Evolutionary conservation across 2,888 invertebrate species (phyloP).

Genomic region (Caenorhabditis sp.): DNA sequence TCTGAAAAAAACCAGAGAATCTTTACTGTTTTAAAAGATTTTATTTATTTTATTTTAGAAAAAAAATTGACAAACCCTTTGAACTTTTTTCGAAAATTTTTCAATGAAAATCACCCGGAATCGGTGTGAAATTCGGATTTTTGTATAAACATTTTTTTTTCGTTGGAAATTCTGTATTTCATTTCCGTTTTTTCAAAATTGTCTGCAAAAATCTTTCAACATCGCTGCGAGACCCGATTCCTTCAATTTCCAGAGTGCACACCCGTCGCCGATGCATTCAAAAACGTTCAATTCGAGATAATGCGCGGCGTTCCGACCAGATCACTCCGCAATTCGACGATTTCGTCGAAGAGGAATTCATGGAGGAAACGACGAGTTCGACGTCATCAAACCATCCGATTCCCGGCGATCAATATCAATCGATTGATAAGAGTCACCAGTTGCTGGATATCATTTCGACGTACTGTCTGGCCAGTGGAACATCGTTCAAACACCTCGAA

Average conservation of each 20-base stretch:
- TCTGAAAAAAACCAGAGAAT: too few species aligned
- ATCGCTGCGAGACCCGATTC: background rate
- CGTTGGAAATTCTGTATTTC: too few species aligned
- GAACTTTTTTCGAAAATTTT: too few species aligned
- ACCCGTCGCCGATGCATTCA: background rate
- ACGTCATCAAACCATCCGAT: background rate
- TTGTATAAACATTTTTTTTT: too few species aligned
- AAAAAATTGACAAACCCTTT: too few species aligned
- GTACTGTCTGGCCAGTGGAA: conserved; percentile 5
- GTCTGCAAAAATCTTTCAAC: too few species aligned
- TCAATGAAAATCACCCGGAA: too few species aligned
- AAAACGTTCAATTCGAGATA: background rate
- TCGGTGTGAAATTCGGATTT: too few species aligned
- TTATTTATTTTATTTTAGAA: too few species aligned
- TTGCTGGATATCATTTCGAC: background rate
- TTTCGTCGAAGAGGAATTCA: background rate
- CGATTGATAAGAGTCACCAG: background rate
- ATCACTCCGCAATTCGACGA: background rate
- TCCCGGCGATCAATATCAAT: background rate
- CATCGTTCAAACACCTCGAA: background rate
- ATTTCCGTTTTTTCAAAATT: too few species aligned
- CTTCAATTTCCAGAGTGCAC: background rate
- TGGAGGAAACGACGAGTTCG: background rate
- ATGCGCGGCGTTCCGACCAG: background rate
- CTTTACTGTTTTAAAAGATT: too few species aligned